These are phyloP conservation scores for Sapayoa aenigma DNA, from an alignment of 2,113 vertebrate species.

Conservation along the genomic window DNA sequence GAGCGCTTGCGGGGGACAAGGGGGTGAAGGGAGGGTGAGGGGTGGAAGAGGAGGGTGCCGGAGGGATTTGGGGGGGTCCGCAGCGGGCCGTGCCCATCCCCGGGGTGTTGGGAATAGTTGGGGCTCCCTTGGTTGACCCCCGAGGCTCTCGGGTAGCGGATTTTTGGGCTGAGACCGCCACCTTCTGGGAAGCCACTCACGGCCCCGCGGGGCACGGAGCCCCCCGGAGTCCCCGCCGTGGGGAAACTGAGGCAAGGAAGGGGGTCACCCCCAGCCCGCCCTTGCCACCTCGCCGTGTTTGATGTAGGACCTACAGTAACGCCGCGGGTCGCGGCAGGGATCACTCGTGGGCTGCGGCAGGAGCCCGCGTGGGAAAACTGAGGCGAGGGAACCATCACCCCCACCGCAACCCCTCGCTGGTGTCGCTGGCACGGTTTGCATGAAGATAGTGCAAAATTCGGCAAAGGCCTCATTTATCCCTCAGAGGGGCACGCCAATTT, in stretches of 20 bases:
- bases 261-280: background rate
- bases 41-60: too few species aligned
- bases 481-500: background rate
- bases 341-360: background rate
- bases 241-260: background rate
- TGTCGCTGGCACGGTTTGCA: background rate
- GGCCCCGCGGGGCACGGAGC: background rate
- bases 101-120: background rate
- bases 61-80: background rate
- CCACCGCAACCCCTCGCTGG: too few species aligned
- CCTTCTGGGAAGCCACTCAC: background rate
- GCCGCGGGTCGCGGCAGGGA: background rate
- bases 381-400: background rate
- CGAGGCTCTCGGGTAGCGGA: background rate
- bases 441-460: background rate
- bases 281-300: background rate
- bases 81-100: background rate
- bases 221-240: background rate
- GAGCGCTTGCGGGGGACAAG: background rate
- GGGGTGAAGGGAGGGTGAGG: too few species aligned
- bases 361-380: background rate
- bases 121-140: background rate
- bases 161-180: background rate
- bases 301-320: background rate
- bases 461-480: background rate